phyloP scores from a whole-genome alignment of 2,113 vertebrate species.

The Lagopus leucura region DNA sequence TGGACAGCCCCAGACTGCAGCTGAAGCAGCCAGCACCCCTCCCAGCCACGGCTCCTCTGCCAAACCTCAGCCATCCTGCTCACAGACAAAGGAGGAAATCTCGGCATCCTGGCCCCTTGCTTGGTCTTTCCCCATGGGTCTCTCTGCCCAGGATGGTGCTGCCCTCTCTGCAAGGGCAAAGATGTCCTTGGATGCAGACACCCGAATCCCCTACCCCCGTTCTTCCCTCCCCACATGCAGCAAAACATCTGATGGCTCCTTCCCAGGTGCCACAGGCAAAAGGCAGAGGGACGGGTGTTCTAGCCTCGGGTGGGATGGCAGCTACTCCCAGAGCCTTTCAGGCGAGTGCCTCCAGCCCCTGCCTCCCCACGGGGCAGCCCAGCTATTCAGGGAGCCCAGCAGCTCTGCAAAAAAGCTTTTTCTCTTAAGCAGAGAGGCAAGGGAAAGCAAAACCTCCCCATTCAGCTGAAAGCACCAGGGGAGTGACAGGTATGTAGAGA shows the following conservation, averaged over 20 bases:
- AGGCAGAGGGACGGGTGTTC: not conserved
- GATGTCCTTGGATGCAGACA: not conserved
- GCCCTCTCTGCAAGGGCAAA: not conserved
- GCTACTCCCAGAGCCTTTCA: fast-evolving
- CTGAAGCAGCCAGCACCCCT: not conserved
- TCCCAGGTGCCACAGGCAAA: not conserved
- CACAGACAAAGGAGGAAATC: fast-evolving
- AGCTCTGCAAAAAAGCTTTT: not conserved
- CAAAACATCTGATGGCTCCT: not conserved
- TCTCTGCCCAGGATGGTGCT: not conserved
- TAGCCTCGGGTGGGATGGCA: not conserved
- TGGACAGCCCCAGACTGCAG: not conserved
- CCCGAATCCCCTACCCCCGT: fast-evolving
- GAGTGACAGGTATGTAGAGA: not conserved
- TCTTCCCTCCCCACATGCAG: not conserved
- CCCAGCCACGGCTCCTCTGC: not conserved
- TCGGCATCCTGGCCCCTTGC: fast-evolving
- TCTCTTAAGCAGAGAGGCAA: not conserved
- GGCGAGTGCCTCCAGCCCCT: not conserved
- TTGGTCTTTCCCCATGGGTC: not conserved
- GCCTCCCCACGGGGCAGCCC: not conserved
- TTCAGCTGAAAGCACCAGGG: not conserved
- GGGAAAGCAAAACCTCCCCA: not conserved
- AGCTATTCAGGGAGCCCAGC: not conserved
- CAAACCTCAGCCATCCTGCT: not conserved